Base-by-base conservation (phyloP, 2,797 vertebrate species). In the Neostethus bicornis region DNA sequence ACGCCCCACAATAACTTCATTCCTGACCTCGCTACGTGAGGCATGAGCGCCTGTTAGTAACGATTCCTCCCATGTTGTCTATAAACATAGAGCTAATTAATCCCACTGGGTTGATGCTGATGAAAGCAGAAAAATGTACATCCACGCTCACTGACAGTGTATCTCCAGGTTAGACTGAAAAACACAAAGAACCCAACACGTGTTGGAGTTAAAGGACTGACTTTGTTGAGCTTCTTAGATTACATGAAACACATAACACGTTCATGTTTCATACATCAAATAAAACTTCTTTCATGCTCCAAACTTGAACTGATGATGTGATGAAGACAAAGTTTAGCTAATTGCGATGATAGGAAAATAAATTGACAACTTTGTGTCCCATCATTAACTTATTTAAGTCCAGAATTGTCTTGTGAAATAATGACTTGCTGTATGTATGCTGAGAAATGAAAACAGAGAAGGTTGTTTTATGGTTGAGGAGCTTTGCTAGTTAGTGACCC, bases 21-120 rank as follows among this genome's bases (percentile, higher is more conserved):
- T 26, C 32, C 47, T 39, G 34, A 70, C 58, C 10, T 51, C 32
- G 26, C 38, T 52, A 39, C 29, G 28, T 32, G 19, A 29, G 12
- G 13, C 9, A 5, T 4, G n/a, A n/a, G n/a, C n/a, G 31, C 23
- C 34, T 53, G 24, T 14, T 53, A 11, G 41, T 38, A 41, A 42
- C 31, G 25, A 52, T 29, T 61, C 29, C 35, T 41, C 47, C 46
- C 65, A 37, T 66, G 57, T 24, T 26, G 47, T 34, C 55, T 24
- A 37, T 4, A 32, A 14, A 24, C 13, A 3, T 5, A 10, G 3
- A 28, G 13, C 17, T 61, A 68, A 76, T 68, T 68, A 56, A 43
- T 62, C 56, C 25, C 69, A 44, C 35, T 8, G 49, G 56, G 24
- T 60, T 46, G 61, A 51, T 20, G 11, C 19, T 8, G 31, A 43